These are phyloP conservation scores for Gastrophryne carolinensis DNA, from an alignment of 2,797 vertebrate species.

Conservation along the genomic window DNA sequence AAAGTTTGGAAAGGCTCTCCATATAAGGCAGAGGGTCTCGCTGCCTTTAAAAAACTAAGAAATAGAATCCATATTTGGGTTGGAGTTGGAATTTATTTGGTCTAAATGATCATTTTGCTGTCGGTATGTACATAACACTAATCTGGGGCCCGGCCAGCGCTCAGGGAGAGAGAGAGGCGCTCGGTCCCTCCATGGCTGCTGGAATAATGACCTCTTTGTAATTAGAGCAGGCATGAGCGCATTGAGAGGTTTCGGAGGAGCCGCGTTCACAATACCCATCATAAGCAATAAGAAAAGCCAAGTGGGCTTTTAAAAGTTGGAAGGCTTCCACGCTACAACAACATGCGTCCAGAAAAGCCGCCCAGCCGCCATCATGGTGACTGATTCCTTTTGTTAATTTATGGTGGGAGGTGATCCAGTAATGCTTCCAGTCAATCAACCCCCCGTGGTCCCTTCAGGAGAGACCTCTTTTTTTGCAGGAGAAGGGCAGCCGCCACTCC, in stretches of 20 bases:
- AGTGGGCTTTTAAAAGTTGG: conserved; percentile 31
- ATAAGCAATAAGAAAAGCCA: conserved; percentile 25
- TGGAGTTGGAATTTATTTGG: too few relatives aligned
- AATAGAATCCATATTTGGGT: too few relatives aligned
- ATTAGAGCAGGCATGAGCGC: conserved; percentile 19
- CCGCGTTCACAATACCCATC: conserved; percentile 13
- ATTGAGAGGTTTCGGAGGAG: conserved; percentile 27
- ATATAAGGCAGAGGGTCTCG: too few relatives aligned
- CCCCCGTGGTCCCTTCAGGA: neutral
- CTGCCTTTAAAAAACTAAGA: too few relatives aligned
- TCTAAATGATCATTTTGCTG: neutral
- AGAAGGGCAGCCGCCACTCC: neutral
- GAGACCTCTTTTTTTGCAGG: neutral
- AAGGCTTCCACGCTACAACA: conserved; percentile 9
- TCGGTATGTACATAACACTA: neutral
- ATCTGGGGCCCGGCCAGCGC: conserved; percentile 2
- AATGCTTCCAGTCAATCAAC: neutral
- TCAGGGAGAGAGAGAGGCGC: conserved; percentile 9
- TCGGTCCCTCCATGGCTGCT: neutral
- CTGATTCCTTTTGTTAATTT: neutral
- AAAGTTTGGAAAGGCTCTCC: too few relatives aligned
- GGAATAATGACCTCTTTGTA: conserved; percentile 41
- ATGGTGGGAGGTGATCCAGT: neutral
- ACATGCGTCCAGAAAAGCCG: neutral
- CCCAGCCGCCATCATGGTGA: neutral